Conservation (phyloP, 2,797 vertebrate species). For the Nyctalus aviator region DNA sequence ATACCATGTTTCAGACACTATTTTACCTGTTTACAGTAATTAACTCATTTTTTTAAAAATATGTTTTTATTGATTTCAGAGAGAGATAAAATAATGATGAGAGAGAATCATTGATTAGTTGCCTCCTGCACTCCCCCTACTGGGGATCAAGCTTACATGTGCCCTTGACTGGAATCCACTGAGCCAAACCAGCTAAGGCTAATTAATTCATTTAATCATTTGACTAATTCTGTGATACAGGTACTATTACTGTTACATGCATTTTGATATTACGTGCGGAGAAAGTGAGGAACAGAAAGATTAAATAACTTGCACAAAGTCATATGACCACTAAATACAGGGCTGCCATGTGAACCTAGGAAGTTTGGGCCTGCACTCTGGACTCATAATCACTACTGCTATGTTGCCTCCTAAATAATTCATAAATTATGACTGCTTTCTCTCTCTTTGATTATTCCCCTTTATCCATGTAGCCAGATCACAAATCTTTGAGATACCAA, state of each 20-base stretch:
- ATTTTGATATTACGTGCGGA: background rate
- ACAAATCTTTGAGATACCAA: background rate
- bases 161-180: background rate
- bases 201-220: conserved; percentile 29
- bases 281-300: background rate
- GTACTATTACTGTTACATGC: background rate
- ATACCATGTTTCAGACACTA: background rate
- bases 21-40: background rate
- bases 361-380: background rate
- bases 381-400: background rate
- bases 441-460: background rate
- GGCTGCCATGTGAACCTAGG: background rate
- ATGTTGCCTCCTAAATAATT: background rate
- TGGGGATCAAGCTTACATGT: too few species aligned
- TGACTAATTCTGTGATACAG: background rate
- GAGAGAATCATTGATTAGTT: too few species aligned
- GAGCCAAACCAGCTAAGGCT: background rate
- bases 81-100: too few species aligned
- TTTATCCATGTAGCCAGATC: background rate
- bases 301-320: background rate
- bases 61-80: too few species aligned
- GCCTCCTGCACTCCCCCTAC: too few species aligned
- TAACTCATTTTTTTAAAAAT: background rate
- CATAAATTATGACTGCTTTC: background rate
- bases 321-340: background rate